Evolutionary conservation across 2,888 invertebrate genomes (phyloP), one percentile per base, ranked within the genome.

Genomic region (Drosophila setosimentum): DNA sequence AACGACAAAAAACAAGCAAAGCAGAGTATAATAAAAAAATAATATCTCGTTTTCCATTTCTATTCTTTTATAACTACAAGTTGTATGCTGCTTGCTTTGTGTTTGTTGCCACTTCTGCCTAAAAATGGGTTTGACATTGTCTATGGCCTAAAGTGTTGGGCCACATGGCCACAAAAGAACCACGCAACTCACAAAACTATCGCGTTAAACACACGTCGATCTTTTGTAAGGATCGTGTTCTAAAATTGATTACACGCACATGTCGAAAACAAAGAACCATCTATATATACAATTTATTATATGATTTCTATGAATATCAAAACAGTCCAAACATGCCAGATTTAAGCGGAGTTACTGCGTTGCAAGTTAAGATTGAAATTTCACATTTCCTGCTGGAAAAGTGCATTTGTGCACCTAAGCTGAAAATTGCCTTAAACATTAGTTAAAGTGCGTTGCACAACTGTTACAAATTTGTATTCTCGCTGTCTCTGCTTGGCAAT

Each of bases 81-180:
- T 40, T 50, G 45, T 54, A 50, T 13, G 54, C 27, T 70, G 55
- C 62, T 61, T 68, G 67, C 55, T 32, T 76, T 73, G 73, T 76
- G 33, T 67, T 57, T 48, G 27, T 68, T 73, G 61, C 45, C 42
- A 69, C 42, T 89, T 89, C 85, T 73, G 59, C 71, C 74, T 85
- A 84, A 85, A 85, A 89, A 85, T 79, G 78, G 82, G 85, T 74
- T 82, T 84, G 84, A 87, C 87, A 89, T 76, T 89, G 82, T 89
- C 82, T 73, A 10, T 32, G 67, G 64, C 57, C 61, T 55, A 73
- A 86, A 76, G 87, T 85, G 87, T 88, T 88, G 87, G 89, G 70
- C 89, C 89, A 86, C 62, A 51, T 37, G 45, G 40, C 27, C 35
- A 67, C 53, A 54, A 59, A 55, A 42, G 59, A 32, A 29, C 58